These are phyloP conservation scores for Holcopasites calliopsidis DNA, from an alignment of 1,140 invertebrate genomes.

Conservation along the genomic window DNA sequence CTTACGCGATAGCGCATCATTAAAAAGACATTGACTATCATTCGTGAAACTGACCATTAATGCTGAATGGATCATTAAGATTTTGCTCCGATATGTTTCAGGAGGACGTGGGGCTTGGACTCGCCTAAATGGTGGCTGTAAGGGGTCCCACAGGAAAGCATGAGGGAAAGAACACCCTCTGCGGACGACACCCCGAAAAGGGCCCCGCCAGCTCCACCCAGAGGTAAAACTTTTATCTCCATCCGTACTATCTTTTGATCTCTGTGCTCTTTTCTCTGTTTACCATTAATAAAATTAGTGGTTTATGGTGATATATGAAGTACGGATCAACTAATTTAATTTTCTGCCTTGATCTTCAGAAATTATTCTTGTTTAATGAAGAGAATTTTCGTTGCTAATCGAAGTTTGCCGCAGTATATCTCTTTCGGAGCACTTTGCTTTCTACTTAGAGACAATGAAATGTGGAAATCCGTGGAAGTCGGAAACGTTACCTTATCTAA, in stretches of 20 bases:
- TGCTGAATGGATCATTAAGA: too few species aligned
- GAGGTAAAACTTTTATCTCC: conserved; percentile 71
- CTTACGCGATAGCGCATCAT: too few species aligned
- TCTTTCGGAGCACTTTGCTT: neutral
- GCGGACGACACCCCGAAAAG: conserved; percentile 78
- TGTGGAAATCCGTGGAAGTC: neutral
- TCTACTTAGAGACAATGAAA: neutral
- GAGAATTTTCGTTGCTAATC: neutral
- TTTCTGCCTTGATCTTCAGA: neutral
- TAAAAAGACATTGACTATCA: too few species aligned
- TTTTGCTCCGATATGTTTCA: too few species aligned
- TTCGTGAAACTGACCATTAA: neutral
- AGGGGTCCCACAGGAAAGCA: conserved; percentile 70
- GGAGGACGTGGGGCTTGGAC: conserved; percentile 19
- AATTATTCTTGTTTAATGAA: too few species aligned
- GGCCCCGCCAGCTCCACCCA: conserved; percentile 76
- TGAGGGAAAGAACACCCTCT: conserved; percentile 79
- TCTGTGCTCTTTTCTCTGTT: too few species aligned
- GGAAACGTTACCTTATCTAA: neutral
- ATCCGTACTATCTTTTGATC: too few species aligned
- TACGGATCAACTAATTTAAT: too few species aligned
- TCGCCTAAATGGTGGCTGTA: conserved; percentile 69
- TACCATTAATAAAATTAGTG: too few species aligned
- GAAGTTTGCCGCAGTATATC: neutral
- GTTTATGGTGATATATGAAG: too few species aligned